Percentiles rank a stretch among this genome's conserved stretches.
These are phyloP conservation scores for Neomonachus schauinslandi DNA, from an alignment of 2,113 vertebrate genomes.

Conservation along the genomic window DNA sequence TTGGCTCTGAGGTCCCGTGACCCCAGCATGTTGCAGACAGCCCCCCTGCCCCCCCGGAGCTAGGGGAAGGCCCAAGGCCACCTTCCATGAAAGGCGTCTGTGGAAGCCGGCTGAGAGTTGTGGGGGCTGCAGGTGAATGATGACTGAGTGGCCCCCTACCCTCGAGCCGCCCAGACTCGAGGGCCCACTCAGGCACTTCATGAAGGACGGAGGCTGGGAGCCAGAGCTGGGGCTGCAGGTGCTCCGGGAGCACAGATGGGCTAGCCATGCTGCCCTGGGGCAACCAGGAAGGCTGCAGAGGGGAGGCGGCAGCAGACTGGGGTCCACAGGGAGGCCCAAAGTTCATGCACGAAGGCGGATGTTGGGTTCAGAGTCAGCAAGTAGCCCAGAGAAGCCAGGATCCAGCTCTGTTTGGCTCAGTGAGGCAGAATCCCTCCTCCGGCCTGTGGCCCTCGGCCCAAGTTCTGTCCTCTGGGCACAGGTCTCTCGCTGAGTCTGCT, in stretches of 20 bases:
- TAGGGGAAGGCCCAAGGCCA: neutral
- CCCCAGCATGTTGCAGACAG: neutral
- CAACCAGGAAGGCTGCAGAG: neutral
- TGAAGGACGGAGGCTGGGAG: neutral
- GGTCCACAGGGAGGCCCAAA: neutral
- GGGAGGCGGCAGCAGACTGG: neutral
- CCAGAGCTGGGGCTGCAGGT: neutral
- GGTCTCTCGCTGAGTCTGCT: neutral
- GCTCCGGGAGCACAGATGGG: neutral
- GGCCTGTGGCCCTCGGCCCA: rapidly evolving
- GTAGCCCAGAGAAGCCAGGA: neutral
- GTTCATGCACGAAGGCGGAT: neutral
- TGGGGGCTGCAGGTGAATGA: neutral
- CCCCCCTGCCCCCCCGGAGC: neutral
- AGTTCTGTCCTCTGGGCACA: neutral
- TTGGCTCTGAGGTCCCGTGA: neutral
- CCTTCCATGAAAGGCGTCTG: neutral
- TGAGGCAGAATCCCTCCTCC: neutral
- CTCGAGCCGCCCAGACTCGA: neutral
- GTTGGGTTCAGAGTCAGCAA: too few relatives aligned
- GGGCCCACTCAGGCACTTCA: neutral
- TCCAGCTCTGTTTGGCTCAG: neutral
- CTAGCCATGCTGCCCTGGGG: too few relatives aligned
- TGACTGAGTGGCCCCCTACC: neutral
- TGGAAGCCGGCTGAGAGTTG: neutral